Evolutionary conservation across 2,888 invertebrate genomes (phyloP), one percentile per base, ranked within the genome.

Genomic region (Drosophila silvestris): DNA sequence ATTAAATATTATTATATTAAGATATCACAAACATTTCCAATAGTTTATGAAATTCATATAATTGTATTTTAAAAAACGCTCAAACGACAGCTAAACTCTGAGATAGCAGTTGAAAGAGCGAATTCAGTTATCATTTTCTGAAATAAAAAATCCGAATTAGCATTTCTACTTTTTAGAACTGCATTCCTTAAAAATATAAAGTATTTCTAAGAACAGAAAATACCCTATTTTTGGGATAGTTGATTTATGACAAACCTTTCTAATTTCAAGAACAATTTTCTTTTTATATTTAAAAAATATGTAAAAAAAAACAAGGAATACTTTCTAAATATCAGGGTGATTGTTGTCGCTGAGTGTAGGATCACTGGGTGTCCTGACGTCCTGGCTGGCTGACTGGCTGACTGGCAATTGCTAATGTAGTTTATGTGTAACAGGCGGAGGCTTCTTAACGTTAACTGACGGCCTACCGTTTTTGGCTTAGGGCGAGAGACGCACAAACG

Each of bases 401-500:
- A 57, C 77, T 74, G 89, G 74, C 82, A 84, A 85, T 85, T 82
- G 85, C 89, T 85, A 85, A 85, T 85, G 89, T 85, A 85, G 85
- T 85, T 85, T 85, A 85, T 85, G 85, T 85, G 89, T 84, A 79
- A 84, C 74, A 71, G 78, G 54, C 81, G 57, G 60, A 35, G 70
- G 70, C 74, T 74, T 77, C 87, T 79, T 85, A 85, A 85, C 77
- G 87, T 77, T 89, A 85, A 85, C 85, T 85, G 85, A 85, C 85
- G 78, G 81, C 60, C 74, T 80, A 73, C 81, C 77, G 73, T 50
- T 85, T 47, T 83, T 69, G 82, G 86, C 89, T 89, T 79, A 79
- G 72, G 79, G 79, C 84, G 52, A 68, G 78, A 68, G 70, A 74
- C 74, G 86, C 85, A 85, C 90, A 89, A 90, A 90, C 89, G 89